Percentiles rank a stretch among this genome's conserved stretches.
phyloP scores from a whole-genome alignment of 2,797 vertebrate genomes.

The Kryptolebias ocellatus region DNA sequence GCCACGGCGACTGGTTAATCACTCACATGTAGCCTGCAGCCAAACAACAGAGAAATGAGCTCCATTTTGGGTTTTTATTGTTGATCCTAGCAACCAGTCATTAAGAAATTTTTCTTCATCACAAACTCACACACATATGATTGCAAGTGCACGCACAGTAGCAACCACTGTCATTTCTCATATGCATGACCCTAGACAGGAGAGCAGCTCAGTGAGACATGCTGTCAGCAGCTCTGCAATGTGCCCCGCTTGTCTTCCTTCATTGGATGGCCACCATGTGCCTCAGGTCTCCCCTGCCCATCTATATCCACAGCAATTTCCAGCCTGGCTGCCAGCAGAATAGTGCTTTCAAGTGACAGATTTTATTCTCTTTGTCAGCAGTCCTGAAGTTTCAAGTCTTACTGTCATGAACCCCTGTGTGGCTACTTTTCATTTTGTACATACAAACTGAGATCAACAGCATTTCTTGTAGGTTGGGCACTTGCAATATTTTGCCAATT shows the following conservation, averaged over 20 bases:
- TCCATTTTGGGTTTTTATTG: slow-evolving; percentile 43
- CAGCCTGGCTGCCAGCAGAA: slow-evolving; percentile 46
- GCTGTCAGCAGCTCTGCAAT: slow-evolving; percentile 66
- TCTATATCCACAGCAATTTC: slow-evolving; percentile 65
- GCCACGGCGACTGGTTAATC: slow-evolving; percentile 51
- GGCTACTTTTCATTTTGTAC: slow-evolving; percentile 40
- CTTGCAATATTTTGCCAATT: slow-evolving; percentile 12
- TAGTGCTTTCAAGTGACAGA: slow-evolving; percentile 56
- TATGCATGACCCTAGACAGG: slow-evolving; percentile 57
- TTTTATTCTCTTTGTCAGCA: slow-evolving; percentile 52
- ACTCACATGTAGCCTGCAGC: slow-evolving; percentile 37
- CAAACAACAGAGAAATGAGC: slow-evolving; percentile 50
- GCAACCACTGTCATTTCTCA: slow-evolving; percentile 62
- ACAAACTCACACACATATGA: slow-evolving; percentile 20
- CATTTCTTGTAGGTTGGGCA: slow-evolving; percentile 18
- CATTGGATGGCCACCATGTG: slow-evolving; percentile 68
- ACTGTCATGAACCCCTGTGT: slow-evolving; percentile 23
- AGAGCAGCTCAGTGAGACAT: slow-evolving; percentile 52
- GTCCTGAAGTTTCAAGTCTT: slow-evolving; percentile 42
- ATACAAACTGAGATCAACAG: slow-evolving; percentile 17
- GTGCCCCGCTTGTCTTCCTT: slow-evolving; percentile 51
- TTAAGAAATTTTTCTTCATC: slow-evolving; percentile 53
- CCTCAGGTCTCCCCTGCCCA: slow-evolving; percentile 63
- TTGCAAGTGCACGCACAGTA: slow-evolving; percentile 15
- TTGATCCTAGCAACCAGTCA: slow-evolving; percentile 62